Percentiles rank a stretch among this genome's conserved stretches.
Evolutionary conservation across 1,140 invertebrate genomes (phyloP).

Genomic region (Papilio dardanus): DNA sequence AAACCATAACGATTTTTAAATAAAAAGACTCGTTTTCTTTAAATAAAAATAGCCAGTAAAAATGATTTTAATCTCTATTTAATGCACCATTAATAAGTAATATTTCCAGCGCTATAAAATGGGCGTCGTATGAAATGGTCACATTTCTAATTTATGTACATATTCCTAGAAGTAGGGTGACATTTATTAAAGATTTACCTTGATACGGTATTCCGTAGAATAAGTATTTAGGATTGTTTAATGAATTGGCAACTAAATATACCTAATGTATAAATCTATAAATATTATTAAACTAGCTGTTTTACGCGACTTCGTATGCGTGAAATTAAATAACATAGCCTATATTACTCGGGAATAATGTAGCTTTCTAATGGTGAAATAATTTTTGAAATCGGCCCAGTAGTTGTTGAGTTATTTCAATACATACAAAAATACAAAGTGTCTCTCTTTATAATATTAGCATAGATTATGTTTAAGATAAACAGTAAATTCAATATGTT

Average conservation of each 20-base stretch:
- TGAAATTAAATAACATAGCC: too few species aligned
- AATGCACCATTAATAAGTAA: not conserved
- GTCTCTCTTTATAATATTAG: too few species aligned
- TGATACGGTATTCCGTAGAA: not conserved
- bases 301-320: too few species aligned
- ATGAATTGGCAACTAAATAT: too few species aligned
- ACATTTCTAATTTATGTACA: slow-evolving; percentile 9
- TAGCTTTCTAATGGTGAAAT: too few species aligned
- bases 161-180: slow-evolving; percentile 5
- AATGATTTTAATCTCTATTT: not conserved
- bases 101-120: not conserved
- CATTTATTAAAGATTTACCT: not conserved
- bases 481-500: too few species aligned
- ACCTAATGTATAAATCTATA: too few species aligned
- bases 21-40: not conserved
- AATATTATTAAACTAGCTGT: not conserved
- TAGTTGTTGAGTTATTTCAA: too few species aligned
- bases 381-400: too few species aligned
- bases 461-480: too few species aligned
- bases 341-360: too few species aligned
- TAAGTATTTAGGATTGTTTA: not conserved
- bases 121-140: slow-evolving; percentile 5
- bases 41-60: not conserved
- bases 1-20: not conserved
- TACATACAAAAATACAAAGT: too few species aligned